Evolutionary conservation across 2,888 invertebrate species (phyloP).

Genomic region (Pomacea canaliculata): DNA sequence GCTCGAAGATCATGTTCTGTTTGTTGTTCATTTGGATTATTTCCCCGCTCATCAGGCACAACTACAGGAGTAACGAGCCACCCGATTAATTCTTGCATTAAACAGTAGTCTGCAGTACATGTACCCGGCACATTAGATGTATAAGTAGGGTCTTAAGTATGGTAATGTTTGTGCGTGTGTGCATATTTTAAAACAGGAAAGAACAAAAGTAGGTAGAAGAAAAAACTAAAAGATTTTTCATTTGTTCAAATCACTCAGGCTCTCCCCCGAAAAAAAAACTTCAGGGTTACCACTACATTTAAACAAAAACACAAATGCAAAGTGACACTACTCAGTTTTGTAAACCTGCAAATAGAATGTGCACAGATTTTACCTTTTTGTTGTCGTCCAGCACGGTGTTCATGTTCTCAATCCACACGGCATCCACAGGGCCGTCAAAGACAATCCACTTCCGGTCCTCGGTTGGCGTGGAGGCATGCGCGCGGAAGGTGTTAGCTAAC

Average conservation of each 20-base stretch:
- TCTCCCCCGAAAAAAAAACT: no score
- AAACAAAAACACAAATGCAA: no score
- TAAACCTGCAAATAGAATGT: no score
- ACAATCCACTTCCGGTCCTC: constrained; percentile 68
- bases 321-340: no score
- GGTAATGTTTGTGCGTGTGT: background rate
- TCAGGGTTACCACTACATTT: no score
- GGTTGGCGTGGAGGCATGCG: constrained; percentile 64
- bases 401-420: constrained; percentile 71
- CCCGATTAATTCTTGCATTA: no score
- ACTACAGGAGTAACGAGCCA: constrained; percentile 37
- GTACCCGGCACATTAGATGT: no score
- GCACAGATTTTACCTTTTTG: constrained; percentile 58
- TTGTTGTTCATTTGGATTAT: constrained; percentile 69
- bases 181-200: background rate
- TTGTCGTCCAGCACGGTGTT: constrained; percentile 70
- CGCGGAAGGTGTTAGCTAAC: constrained; percentile 68
- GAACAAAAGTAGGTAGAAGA: no score
- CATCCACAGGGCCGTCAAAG: constrained; percentile 70
- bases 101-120: no score
- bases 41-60: constrained; percentile 70
- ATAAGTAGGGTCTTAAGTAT: no score
- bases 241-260: no score
- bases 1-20: constrained; percentile 70
- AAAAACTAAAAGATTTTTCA: no score